Evolutionary conservation across 2,797 vertebrate species (phyloP).

Genomic region (Ptychadena robeensis): DNA sequence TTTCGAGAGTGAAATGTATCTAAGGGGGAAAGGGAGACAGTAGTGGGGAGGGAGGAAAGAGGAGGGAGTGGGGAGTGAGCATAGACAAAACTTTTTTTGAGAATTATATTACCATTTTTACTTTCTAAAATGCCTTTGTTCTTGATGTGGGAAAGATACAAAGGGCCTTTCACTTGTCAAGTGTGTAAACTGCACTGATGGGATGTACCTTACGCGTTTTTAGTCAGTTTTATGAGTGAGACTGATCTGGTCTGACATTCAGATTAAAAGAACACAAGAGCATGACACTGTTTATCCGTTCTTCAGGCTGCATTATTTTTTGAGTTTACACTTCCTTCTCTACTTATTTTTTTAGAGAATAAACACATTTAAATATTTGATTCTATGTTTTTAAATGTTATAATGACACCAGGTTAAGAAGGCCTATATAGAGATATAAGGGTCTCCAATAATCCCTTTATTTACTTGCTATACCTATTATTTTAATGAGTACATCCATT

Average conservation of each 20-base stretch:
- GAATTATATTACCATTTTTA: neutral
- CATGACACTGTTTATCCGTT: neutral
- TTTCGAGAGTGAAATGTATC: no score
- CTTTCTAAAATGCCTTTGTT: neutral
- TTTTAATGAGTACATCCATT: no score
- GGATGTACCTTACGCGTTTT: slow-evolving; percentile 7
- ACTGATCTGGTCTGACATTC: neutral
- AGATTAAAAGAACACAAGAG: slow-evolving; percentile 5
- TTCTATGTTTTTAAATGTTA: no score
- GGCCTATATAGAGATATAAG: no score
- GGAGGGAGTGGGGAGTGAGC: no score
- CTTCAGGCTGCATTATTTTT: neutral
- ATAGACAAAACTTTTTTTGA: no score
- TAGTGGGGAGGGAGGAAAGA: no score
- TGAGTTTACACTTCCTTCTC: neutral
- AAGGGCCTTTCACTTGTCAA: neutral
- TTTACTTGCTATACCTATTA: no score
- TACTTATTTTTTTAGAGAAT: neutral
- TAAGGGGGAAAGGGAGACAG: no score
- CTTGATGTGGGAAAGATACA: neutral
- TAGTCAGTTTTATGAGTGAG: neutral
- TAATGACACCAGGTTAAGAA: no score
- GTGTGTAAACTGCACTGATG: neutral
- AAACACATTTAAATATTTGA: no score
- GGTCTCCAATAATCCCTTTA: no score